Conservation (phyloP, 2,888 invertebrate species). For the Aporophyla lueneburgensis region DNA sequence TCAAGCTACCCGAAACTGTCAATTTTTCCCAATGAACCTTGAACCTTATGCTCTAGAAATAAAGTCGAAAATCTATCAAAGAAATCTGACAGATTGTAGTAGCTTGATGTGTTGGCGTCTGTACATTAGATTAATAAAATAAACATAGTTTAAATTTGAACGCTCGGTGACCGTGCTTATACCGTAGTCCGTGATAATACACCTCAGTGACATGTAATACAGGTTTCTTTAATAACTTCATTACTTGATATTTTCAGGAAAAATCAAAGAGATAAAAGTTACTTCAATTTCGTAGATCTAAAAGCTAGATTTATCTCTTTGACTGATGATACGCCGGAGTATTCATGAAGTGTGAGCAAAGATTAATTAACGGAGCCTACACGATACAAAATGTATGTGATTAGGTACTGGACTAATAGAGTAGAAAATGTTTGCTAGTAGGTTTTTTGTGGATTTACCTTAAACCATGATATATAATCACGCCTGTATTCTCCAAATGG, state of each 20-base stretch:
- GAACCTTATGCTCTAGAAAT: too few relatives aligned
- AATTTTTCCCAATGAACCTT: too few relatives aligned
- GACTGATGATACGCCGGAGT: slow-evolving; percentile 7
- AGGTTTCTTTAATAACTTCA: neutral
- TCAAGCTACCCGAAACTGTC: too few relatives aligned
- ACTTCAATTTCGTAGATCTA: neutral
- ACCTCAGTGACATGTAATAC: too few relatives aligned
- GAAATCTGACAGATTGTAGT: too few relatives aligned
- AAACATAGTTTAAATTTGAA: too few relatives aligned
- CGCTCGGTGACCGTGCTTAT: too few relatives aligned
- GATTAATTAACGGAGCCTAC: slow-evolving; percentile 17
- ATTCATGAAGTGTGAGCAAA: slow-evolving; percentile 5
- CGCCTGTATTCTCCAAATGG: neutral
- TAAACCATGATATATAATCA: neutral
- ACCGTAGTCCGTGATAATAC: too few relatives aligned
- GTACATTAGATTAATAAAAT: too few relatives aligned
- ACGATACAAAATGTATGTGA: neutral
- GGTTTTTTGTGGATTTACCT: neutral
- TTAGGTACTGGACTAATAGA: neutral
- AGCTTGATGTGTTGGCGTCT: too few relatives aligned
- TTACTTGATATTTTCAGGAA: neutral
- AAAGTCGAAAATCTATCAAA: too few relatives aligned
- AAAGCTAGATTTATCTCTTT: slow-evolving; percentile 27
- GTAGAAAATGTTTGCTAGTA: neutral
- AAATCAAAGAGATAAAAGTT: neutral